These are phyloP conservation scores for Hippocampus mohnikei DNA, from an alignment of 2,113 vertebrate genomes.

Conservation along the genomic window DNA sequence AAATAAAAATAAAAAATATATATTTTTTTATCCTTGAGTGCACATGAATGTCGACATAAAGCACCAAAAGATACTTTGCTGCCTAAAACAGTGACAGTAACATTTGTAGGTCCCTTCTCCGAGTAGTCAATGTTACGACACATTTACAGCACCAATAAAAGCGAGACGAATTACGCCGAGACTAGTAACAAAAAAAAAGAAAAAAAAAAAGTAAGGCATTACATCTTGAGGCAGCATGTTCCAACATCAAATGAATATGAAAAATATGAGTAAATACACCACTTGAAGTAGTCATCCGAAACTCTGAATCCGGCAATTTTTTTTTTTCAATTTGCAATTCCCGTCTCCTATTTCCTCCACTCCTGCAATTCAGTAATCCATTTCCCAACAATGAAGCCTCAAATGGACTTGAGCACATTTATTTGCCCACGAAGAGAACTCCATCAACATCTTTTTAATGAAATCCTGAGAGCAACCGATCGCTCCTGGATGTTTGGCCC, in stretches of 20 bases:
- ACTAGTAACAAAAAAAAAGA: background rate
- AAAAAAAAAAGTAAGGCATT: background rate
- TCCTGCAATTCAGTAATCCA: constrained; percentile 54
- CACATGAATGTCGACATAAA: too few relatives aligned
- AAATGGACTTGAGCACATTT: constrained; percentile 65
- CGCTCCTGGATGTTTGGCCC: constrained; percentile 62
- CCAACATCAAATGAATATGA: background rate
- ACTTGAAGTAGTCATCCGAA: background rate
- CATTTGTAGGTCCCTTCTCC: background rate
- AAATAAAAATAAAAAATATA: too few relatives aligned
- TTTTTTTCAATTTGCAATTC: constrained; percentile 7
- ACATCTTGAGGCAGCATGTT: background rate
- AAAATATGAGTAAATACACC: background rate
- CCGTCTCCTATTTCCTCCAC: constrained; percentile 26
- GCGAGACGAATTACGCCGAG: background rate
- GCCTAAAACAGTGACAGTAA: background rate
- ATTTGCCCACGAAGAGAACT: constrained; percentile 61
- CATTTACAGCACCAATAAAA: background rate
- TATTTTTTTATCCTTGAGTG: too few relatives aligned
- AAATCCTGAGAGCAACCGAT: constrained; percentile 62
- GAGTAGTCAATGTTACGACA: background rate
- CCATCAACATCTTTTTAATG: constrained; percentile 71
- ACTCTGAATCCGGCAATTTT: background rate
- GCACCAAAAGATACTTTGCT: too few relatives aligned
- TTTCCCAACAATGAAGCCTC: constrained; percentile 63